phyloP scores from a whole-genome alignment of 2,888 invertebrate species.

The Caenorhabditis zanzibari region DNA sequence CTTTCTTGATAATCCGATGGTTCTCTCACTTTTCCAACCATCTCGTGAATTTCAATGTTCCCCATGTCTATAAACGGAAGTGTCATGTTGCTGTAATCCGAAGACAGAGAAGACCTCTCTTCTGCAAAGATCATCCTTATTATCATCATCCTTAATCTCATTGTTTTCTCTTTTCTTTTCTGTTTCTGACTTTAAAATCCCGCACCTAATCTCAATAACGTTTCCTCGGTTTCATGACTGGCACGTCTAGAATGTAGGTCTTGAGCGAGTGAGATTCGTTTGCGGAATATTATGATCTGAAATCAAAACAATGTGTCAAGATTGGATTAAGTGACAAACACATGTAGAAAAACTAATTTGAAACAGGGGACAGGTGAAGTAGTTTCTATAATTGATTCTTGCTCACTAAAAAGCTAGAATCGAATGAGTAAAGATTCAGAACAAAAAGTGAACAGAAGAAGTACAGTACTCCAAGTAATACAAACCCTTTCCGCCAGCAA shows the following conservation, averaged over 20 bases:
- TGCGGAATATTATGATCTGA: constrained; percentile 38
- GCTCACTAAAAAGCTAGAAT: neutral
- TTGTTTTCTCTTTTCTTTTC: neutral
- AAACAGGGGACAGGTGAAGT: constrained; percentile 1
- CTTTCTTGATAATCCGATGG: neutral
- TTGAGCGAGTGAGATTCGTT: constrained; percentile 32
- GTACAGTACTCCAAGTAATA: neutral
- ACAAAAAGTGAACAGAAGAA: too few relatives aligned
- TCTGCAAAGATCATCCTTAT: constrained; percentile 46
- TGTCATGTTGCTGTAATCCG: constrained; percentile 70
- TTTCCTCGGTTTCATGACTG: constrained; percentile 69
- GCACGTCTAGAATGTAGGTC: constrained; percentile 41
- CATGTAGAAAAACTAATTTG: neutral
- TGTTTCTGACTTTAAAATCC: too few relatives aligned
- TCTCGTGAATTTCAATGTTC: constrained; percentile 76
- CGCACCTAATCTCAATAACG: constrained; percentile 66
- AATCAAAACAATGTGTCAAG: constrained; percentile 4
- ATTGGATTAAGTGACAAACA: constrained; percentile 1
- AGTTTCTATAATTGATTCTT: neutral
- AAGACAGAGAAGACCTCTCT: constrained; percentile 64
- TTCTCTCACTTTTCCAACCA: constrained; percentile 77
- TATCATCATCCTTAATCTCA: neutral
- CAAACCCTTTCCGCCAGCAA: constrained; percentile 7
- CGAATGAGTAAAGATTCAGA: neutral
- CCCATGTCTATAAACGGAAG: constrained; percentile 76